phyloP scores from a whole-genome alignment of 2,888 invertebrate genomes.

The Trissonchulus latispiculum region DNA sequence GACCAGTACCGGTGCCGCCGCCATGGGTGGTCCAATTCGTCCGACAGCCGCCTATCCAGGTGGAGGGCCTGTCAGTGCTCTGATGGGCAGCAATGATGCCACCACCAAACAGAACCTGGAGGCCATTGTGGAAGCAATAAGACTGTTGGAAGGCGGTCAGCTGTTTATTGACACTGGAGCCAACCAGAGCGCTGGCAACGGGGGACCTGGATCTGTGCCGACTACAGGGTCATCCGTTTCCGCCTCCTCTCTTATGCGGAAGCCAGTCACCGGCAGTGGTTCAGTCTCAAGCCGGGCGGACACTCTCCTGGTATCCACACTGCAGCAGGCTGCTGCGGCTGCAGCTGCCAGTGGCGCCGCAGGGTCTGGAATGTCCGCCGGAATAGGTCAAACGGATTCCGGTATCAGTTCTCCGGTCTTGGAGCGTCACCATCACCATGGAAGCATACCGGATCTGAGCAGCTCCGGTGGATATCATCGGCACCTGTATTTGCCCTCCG shows the following conservation, averaged over 20 bases:
- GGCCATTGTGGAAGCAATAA: slow-evolving; percentile 95
- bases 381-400: not conserved
- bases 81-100: slow-evolving; percentile 23
- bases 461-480: not conserved
- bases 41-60: slow-evolving; percentile 24
- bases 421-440: not conserved
- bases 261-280: too few relatives aligned
- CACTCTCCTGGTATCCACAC: not conserved
- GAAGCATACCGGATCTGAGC: not conserved
- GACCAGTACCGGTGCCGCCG: slow-evolving; percentile 24
- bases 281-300: not conserved
- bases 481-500: not conserved
- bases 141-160: slow-evolving; percentile 91
- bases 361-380: not conserved
- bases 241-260: too few relatives aligned
- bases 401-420: not conserved
- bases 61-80: slow-evolving; percentile 17
- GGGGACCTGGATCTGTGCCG: not conserved
- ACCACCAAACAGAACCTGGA: slow-evolving; percentile 66
- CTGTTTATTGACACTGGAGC: slow-evolving; percentile 53
- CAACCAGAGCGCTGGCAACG: not conserved
- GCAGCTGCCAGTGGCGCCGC: not conserved
- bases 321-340: not conserved
- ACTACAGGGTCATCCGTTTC: too few relatives aligned
- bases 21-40: slow-evolving; percentile 14